phyloP scores from a whole-genome alignment of 2,797 vertebrate genomes.

The Gobio occitaniae region DNA sequence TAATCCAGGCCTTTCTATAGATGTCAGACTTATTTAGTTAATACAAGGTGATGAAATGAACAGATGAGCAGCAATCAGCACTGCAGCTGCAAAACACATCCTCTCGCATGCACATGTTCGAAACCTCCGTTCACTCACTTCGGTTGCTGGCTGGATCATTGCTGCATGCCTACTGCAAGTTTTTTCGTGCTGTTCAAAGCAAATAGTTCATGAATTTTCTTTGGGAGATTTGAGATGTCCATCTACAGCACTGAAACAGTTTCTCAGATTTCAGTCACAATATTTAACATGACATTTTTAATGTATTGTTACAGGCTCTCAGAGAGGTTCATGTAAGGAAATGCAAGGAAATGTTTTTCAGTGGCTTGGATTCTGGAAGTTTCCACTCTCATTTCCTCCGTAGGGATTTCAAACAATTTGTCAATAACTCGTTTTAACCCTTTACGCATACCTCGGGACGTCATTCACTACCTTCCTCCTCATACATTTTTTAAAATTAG shows the following conservation, averaged over 20 bases:
- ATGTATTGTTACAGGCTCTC: constrained; percentile 25
- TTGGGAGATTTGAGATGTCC: constrained; percentile 12
- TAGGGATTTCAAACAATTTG: not conserved
- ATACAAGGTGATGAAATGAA: constrained; percentile 60
- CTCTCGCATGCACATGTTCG: not conserved
- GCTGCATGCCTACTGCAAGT: constrained; percentile 10
- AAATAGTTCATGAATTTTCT: constrained; percentile 20
- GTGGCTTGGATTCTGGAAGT: not conserved
- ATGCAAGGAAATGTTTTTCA: not conserved
- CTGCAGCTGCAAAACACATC: constrained; percentile 34
- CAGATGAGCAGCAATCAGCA: constrained; percentile 59
- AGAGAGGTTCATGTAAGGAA: constrained; percentile 8
- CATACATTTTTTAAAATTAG: too few species aligned
- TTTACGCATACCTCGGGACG: too few species aligned
- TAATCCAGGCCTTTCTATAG: constrained; percentile 28
- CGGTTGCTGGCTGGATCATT: not conserved
- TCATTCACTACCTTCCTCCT: too few species aligned
- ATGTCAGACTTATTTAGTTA: constrained; percentile 49
- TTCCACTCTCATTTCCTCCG: not conserved
- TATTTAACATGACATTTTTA: constrained; percentile 18
- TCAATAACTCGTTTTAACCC: not conserved
- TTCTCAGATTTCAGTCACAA: constrained; percentile 25
- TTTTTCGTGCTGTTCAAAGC: not conserved
- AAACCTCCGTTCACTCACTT: not conserved
- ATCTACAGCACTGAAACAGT: constrained; percentile 9